These are phyloP conservation scores for Buphagus erythrorhynchus DNA, from an alignment of 2,797 vertebrate genomes.

Conservation along the genomic window DNA sequence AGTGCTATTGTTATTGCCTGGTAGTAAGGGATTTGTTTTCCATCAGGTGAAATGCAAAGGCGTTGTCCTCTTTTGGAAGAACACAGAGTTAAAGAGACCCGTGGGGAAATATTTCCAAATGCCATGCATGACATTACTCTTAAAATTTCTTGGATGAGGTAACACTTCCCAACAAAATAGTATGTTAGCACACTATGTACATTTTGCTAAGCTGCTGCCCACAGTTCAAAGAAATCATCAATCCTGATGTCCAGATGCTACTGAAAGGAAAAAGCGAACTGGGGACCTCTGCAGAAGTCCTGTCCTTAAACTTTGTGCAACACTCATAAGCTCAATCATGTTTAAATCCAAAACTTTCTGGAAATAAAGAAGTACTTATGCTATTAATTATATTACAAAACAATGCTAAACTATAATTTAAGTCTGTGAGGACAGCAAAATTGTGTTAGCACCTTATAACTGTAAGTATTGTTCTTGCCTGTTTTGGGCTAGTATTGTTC, in stretches of 20 bases:
- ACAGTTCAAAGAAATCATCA: not conserved
- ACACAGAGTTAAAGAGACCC: not conserved
- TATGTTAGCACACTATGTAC: not conserved
- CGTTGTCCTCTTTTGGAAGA: not conserved
- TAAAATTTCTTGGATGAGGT: not conserved
- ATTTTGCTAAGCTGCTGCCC: not conserved
- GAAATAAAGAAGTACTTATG: not conserved
- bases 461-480: not conserved
- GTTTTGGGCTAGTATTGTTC: not conserved
- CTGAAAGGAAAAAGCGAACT: not conserved
- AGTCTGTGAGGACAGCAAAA: not conserved
- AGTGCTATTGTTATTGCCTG: not conserved
- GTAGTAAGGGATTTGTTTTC: not conserved
- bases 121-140: not conserved
- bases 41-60: not conserved
- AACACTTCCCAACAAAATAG: not conserved
- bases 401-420: not conserved
- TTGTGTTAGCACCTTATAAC: not conserved
- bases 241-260: not conserved
- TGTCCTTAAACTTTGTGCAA: not conserved
- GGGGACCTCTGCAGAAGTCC: not conserved
- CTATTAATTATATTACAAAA: not conserved
- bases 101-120: not conserved
- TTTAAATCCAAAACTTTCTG: not conserved
- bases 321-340: not conserved